A percentile compares a stretch with the other conserved stretches of the same genome.
Conservation (phyloP, 2,888 invertebrate genomes). For the Drosophila neoperkinsi region DNA sequence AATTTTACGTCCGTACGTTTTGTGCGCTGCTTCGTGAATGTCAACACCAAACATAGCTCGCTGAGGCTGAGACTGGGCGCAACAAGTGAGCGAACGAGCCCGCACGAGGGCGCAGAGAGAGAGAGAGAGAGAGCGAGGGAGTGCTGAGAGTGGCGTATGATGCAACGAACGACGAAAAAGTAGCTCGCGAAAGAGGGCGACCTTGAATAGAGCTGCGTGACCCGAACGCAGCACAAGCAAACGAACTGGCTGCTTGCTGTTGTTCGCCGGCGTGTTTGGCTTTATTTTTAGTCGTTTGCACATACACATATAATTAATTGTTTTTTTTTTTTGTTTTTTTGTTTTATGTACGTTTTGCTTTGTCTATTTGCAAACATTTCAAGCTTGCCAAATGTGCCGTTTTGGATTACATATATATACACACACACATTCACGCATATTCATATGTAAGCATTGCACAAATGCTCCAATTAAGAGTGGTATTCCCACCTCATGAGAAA, state of each 20-base stretch:
- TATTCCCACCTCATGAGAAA: not conserved
- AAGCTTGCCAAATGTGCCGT: constrained; percentile 60
- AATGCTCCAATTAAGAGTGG: constrained; percentile 7
- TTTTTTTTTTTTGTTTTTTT: constrained; percentile 35
- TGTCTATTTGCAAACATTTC: constrained; percentile 65
- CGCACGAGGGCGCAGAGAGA: constrained; percentile 9
- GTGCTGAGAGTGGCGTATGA: constrained; percentile 45
- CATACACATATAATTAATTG: constrained; percentile 52
- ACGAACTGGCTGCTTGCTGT: constrained; percentile 11
- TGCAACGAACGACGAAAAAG: constrained; percentile 67
- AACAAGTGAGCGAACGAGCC: constrained; percentile 44
- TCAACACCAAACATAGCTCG: constrained; percentile 63
- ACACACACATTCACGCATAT: not conserved
- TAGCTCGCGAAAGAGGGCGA: constrained; percentile 77
- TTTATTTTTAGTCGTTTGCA: constrained; percentile 68
- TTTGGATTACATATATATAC: constrained; percentile 13
- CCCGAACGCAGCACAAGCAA: constrained; percentile 41
- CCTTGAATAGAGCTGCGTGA: constrained; percentile 81
- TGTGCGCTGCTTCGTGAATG: constrained; percentile 71
- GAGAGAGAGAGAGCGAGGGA: not conserved
- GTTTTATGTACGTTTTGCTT: constrained; percentile 36
- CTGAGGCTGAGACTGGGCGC: constrained; percentile 35
- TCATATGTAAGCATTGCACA: constrained; percentile 1
- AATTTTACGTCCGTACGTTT: constrained; percentile 63
- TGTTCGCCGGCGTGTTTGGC: constrained; percentile 55